A percentile compares a stretch with the other conserved stretches of the same genome.
These are phyloP conservation scores for Macrophya alboannulata DNA, from an alignment of 2,888 invertebrate species.

Conservation along the genomic window DNA sequence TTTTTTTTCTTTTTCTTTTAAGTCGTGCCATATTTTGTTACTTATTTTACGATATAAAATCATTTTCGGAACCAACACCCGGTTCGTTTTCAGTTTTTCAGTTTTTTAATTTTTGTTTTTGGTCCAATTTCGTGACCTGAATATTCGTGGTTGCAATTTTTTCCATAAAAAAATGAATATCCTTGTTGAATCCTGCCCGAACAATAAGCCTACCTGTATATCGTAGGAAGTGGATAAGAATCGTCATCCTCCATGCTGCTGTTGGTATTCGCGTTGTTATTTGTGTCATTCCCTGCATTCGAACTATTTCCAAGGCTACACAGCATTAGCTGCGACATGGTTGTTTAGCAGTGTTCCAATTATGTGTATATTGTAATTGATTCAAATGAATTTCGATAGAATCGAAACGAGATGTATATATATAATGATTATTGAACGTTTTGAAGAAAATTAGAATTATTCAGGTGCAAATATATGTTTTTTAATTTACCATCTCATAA, in stretches of 20 bases:
- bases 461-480: neutral
- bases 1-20: neutral
- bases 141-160: neutral
- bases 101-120: neutral
- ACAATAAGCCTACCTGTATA: conserved; percentile 88
- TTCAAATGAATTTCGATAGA: neutral
- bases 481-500: neutral
- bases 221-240: conserved; percentile 92
- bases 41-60: neutral
- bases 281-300: conserved; percentile 77
- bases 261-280: conserved; percentile 88
- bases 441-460: conserved; percentile 5
- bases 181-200: neutral
- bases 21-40: neutral
- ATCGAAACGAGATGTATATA: neutral
- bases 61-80: neutral
- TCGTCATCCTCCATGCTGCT: conserved; percentile 90
- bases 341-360: conserved; percentile 5
- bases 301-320: conserved; percentile 83
- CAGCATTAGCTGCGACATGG: conserved; percentile 89
- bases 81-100: neutral
- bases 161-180: neutral
- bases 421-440: conserved; percentile 12
- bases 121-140: neutral
- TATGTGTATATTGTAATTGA: conserved; percentile 13